Conservation (phyloP, 1,140 invertebrate genomes). For the Drosophila bocki region DNA sequence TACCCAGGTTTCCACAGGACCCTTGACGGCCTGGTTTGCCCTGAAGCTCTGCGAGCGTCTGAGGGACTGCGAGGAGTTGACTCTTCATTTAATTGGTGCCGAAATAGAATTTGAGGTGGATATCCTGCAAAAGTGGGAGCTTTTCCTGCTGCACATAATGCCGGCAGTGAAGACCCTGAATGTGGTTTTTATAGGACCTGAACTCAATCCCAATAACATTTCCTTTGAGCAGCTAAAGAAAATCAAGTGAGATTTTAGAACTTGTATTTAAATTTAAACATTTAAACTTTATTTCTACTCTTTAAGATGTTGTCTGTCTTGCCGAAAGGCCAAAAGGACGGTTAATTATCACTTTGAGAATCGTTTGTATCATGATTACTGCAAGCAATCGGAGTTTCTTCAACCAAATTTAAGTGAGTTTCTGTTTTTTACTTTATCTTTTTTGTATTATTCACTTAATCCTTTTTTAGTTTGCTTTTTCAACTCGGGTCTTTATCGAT, state of each 20-base stretch:
- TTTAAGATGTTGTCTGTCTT: slow-evolving; percentile 68
- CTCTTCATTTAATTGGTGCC: slow-evolving; percentile 85
- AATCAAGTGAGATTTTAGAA: slow-evolving; percentile 53
- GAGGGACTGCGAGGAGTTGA: slow-evolving; percentile 62
- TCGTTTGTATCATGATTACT: slow-evolving; percentile 88
- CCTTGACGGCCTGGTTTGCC: slow-evolving; percentile 88
- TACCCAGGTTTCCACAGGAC: slow-evolving; percentile 88
- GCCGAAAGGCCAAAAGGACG: slow-evolving; percentile 57
- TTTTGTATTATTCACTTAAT: not conserved
- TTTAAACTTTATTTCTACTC: not conserved
- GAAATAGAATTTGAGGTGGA: slow-evolving; percentile 90
- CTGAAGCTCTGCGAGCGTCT: slow-evolving; percentile 85
- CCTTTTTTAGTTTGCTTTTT: slow-evolving; percentile 88
- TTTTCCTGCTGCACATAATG: slow-evolving; percentile 88
- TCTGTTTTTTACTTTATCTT: not conserved
- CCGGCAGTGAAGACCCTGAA: slow-evolving; percentile 86
- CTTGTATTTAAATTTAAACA: not conserved
- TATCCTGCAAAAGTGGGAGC: slow-evolving; percentile 89
- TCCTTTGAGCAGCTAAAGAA: slow-evolving; percentile 85
- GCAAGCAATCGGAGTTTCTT: slow-evolving; percentile 81
- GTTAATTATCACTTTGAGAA: slow-evolving; percentile 81
- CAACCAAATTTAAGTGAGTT: slow-evolving; percentile 87
- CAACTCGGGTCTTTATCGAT: slow-evolving; percentile 89
- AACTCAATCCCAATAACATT: slow-evolving; percentile 87
- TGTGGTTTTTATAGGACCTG: slow-evolving; percentile 88